A percentile compares a stretch with the other conserved stretches of the same genome.
Conservation (phyloP, 2,797 vertebrate genomes). For the Leucoraja ocellata region DNA sequence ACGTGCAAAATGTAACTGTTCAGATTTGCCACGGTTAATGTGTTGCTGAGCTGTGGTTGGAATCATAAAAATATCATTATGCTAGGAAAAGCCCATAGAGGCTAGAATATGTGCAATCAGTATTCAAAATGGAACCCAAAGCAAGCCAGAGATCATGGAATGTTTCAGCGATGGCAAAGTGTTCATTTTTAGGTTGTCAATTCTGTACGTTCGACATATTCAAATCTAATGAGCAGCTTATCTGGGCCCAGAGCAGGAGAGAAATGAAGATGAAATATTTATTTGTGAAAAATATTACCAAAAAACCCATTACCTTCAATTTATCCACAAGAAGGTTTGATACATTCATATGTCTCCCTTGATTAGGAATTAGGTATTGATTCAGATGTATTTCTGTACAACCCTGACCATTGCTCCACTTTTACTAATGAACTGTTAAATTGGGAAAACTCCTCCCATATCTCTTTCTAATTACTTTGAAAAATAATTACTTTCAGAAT, state of each 20-base stretch:
- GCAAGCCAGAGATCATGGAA: neutral
- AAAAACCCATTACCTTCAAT: neutral
- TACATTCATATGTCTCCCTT: neutral
- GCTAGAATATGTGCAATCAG: neutral
- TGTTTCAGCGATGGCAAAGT: neutral
- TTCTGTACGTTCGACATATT: neutral
- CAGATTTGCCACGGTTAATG: neutral
- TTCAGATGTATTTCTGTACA: neutral
- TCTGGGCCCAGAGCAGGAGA: neutral
- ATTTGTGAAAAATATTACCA: neutral
- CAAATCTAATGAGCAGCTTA: neutral
- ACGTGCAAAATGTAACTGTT: neutral
- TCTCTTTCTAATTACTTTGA: neutral
- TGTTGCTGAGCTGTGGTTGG: neutral
- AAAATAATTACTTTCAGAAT: no score
- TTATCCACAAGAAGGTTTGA: neutral
- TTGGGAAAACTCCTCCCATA: neutral
- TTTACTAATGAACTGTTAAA: neutral
- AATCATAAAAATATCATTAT: neutral
- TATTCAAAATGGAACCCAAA: neutral
- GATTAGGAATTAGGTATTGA: neutral
- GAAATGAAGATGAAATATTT: neutral
- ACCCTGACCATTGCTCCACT: neutral
- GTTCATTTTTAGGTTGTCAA: conserved; percentile 6
- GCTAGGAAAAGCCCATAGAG: neutral